Evolutionary conservation across 64 coral and sea anemone genomes (phyloP).

Genomic region (Anthopleura sola): DNA sequence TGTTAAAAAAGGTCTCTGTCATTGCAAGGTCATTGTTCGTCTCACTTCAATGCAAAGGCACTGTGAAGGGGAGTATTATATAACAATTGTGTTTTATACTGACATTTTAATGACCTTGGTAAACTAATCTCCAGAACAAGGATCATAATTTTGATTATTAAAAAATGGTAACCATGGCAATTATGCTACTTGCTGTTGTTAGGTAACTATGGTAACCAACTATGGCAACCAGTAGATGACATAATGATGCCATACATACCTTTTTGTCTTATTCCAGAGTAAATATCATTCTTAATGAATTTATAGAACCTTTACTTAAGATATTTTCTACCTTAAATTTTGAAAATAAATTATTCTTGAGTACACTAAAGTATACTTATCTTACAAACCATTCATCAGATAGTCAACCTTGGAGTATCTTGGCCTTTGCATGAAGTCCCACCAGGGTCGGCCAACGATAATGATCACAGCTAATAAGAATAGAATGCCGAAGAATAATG

Average conservation of each 20-base stretch:
- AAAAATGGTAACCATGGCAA: not conserved
- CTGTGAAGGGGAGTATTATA: no score
- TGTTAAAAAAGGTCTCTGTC: no score
- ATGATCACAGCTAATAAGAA: conserved; percentile 78
- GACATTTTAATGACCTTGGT: no score
- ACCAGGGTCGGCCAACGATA: conserved; percentile 80
- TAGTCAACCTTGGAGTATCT: conserved; percentile 94
- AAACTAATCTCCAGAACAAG: no score
- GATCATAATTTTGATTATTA: no score
- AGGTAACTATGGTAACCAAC: not conserved
- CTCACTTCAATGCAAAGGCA: no score
- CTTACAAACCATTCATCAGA: conserved; percentile 85
- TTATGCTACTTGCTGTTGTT: not conserved
- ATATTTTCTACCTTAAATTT: conserved; percentile 6
- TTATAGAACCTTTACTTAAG: not conserved
- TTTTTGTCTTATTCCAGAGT: no score
- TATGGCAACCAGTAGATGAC: not conserved
- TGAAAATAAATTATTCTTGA: conserved; percentile 3
- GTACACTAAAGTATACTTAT: not conserved
- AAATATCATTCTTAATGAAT: no score
- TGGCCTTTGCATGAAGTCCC: conserved; percentile 70
- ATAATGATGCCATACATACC: no score
- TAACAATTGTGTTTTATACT: no score
- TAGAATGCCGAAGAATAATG: conserved; percentile 74
- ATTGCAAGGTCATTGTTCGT: no score